Base-by-base conservation (phyloP, 2,797 vertebrate species). In the Rhabdomys pumilio region DNA sequence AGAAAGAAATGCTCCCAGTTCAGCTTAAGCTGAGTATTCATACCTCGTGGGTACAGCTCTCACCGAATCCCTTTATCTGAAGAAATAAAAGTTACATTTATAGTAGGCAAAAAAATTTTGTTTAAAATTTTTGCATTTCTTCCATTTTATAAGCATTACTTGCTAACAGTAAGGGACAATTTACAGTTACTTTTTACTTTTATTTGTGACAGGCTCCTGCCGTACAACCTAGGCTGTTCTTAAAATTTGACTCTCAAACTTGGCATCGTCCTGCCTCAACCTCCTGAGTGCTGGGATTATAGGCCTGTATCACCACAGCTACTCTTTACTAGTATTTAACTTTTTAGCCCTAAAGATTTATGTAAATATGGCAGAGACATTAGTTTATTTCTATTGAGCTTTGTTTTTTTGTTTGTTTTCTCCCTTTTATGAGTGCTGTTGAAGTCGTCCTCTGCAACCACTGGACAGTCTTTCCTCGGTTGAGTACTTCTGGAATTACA, bases 41-140 rank as follows among this genome's bases (percentile, higher is more conserved):
- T 14, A 34, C 65, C 15, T 14, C 12, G 34, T n/a, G 7, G 34
- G 67, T 69, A 69, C 17, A 69, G 17, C 34, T 69, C 8, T 69
- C 34, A 69, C 19, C 6, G n/a, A 31, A 69, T n/a, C 34, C 17
- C 67, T 69, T n/a, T 7, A 69, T 69, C 34, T 19, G 17, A 1
- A 3, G 67, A n/a, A n/a, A 69, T n/a, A n/a, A n/a, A 69, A 69
- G 17, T 69, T 69, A n/a, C 17, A 69, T 69, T 69, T 69, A 19
- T 69, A 69, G 67, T n/a, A 69, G 67, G 34, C 17, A 38, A 69
- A 69, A 69, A n/a, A 26, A 84, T 3, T 81, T 82, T 53, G 94
- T 90, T 90, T 89, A 83, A 96, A 93, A n/a, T 24, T 22, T 77
- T 65, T 47, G n/a, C 2, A 55, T 88, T 81, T 72, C 84, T 86